Evolutionary conservation across 2,113 vertebrate species (phyloP), one percentile per base, ranked within the genome.

Genomic region (Mastomys coucha): DNA sequence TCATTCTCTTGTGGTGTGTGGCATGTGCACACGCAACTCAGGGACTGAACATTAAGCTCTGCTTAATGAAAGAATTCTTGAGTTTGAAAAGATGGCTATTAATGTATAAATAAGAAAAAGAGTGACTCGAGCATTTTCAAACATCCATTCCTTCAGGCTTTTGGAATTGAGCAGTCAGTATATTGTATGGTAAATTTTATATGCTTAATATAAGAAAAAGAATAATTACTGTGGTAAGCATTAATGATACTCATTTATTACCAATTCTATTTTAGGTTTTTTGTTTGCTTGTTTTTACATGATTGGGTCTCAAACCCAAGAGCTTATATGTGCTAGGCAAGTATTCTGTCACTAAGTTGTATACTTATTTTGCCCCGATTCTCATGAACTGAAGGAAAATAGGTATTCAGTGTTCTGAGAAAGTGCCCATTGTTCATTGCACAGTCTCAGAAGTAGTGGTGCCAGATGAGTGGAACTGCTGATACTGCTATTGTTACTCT

Each of bases 71-170:
- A 94, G 51, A n/a, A 31, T 73, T 93, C 67, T 82, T 94, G 22
- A 82, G 78, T 51, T 94, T 94, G 51, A 82, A 96, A 75, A 93
- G 96, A 49, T 91, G 85, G 16, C 56, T 45, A n/a, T 39, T 89
- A 51, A 77, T 69, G 60, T 56, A 58, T 51, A 88, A 93, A 77
- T 49, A 65, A 97, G 7, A 80, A 80, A 85, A 24, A 88, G 13
- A 84, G 3, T 58, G 31, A 93, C 60, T 92, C 67, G 2, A 73
- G 39, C 63, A 88, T 93, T 96, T 97, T 89, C 17, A 65, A 36
- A 31, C 58, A 75, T 12, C 78, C 36, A 49, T 89, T 92, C 8
- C 31, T 94, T 96, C 67, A 92, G 53, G 63, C 60, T 86, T 90
- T 67, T 94, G 10, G 60, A 45, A 45, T n/a, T 33, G 42, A 33